These are phyloP conservation scores for Diaprepes abbreviatus DNA, from an alignment of 2,888 invertebrate species.

Conservation along the genomic window DNA sequence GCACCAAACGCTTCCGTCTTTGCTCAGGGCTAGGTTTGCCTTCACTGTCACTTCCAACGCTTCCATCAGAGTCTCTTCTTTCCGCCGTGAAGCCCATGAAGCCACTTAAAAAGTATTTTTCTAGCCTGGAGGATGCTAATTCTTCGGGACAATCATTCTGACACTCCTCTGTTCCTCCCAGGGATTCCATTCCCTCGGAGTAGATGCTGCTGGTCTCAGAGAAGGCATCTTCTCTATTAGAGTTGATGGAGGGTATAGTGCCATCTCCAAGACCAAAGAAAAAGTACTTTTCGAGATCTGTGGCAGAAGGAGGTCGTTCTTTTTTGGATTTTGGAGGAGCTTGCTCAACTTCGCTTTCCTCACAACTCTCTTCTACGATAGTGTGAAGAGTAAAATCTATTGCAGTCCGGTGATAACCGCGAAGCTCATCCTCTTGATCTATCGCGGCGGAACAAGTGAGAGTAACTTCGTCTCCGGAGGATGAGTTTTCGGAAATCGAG, in stretches of 20 bases:
- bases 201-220: slow-evolving; percentile 90
- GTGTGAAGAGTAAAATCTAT: slow-evolving; percentile 93
- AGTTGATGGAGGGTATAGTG: slow-evolving; percentile 69
- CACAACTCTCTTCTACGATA: slow-evolving; percentile 94
- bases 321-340: slow-evolving; percentile 71
- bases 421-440: slow-evolving; percentile 85
- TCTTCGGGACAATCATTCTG: slow-evolving; percentile 72
- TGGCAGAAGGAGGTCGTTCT: slow-evolving; percentile 80
- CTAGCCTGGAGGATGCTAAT: slow-evolving; percentile 85
- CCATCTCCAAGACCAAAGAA: slow-evolving; percentile 86
- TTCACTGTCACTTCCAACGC: slow-evolving; percentile 92
- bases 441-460: slow-evolving; percentile 70
- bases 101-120: slow-evolving; percentile 90
- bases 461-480: slow-evolving; percentile 78
- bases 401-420: slow-evolving; percentile 85
- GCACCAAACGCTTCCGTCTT: slow-evolving; percentile 82
- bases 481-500: slow-evolving; percentile 75
- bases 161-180: slow-evolving; percentile 72
- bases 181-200: slow-evolving; percentile 85
- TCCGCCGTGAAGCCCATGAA: slow-evolving; percentile 87
- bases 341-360: slow-evolving; percentile 89
- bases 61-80: slow-evolving; percentile 84
- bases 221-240: slow-evolving; percentile 73
- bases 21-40: slow-evolving; percentile 91
- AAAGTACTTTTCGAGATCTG: slow-evolving; percentile 92